Percentiles rank a stretch among this genome's conserved stretches.
Conservation (phyloP, 2,113 vertebrate species). For the Capreolus pygargus region DNA sequence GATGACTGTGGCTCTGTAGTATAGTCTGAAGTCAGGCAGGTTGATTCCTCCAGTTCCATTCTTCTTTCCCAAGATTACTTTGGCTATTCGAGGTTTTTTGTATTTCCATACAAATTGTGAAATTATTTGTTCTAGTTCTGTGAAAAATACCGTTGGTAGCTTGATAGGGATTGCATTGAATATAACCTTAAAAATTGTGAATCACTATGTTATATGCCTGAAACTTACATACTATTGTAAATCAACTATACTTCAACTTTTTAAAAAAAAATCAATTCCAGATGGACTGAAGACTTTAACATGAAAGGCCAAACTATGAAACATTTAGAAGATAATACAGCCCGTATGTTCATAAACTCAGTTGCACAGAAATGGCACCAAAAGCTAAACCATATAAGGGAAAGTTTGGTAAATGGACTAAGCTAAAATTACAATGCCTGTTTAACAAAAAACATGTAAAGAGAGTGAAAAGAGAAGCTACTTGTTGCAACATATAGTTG, state of each 20-base stretch:
- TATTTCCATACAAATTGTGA: too few relatives aligned
- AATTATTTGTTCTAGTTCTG: too few relatives aligned
- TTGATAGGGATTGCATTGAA: not conserved
- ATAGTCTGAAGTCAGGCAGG: too few relatives aligned
- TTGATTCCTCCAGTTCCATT: too few relatives aligned
- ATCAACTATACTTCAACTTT: not conserved
- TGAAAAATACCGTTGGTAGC: too few relatives aligned
- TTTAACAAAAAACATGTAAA: not conserved
- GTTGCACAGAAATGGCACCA: not conserved
- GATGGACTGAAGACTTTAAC: not conserved
- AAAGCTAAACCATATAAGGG: not conserved
- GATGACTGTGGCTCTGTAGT: too few relatives aligned
- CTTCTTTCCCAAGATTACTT: too few relatives aligned
- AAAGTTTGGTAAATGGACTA: not conserved
- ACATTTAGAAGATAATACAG: not conserved
- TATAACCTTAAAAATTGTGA: not conserved
- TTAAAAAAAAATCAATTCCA: not conserved
- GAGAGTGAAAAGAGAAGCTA: not conserved
- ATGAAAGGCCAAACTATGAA: not conserved
- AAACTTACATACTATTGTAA: not conserved
- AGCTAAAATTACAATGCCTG: not conserved
- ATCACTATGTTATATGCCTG: not conserved
- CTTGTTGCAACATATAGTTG: not conserved
- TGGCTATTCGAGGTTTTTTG: too few relatives aligned
- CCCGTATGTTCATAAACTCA: not conserved